A percentile compares a stretch with the other conserved stretches of the same genome.
Conservation (phyloP, 2,888 invertebrate genomes). For the Aspidiotus destructor region DNA sequence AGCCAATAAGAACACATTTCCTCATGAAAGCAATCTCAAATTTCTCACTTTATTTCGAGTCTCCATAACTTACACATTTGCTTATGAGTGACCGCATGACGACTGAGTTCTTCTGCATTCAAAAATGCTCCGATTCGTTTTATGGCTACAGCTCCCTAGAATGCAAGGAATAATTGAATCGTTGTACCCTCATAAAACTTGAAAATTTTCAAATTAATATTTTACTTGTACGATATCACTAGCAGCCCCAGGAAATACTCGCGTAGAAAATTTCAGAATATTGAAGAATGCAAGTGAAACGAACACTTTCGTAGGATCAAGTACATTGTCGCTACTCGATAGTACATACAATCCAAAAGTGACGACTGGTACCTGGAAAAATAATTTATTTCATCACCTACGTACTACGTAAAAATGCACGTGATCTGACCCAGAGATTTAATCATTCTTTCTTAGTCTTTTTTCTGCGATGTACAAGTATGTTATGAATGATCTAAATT, state of each 20-base stretch:
- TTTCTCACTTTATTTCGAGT: too few relatives aligned
- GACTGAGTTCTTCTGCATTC: constrained; percentile 48
- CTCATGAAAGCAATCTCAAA: too few relatives aligned
- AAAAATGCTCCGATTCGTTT: constrained; percentile 49
- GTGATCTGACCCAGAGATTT: too few relatives aligned
- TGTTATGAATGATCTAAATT: too few relatives aligned
- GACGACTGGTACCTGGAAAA: constrained; percentile 57
- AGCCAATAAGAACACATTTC: too few relatives aligned
- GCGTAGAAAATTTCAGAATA: constrained; percentile 89
- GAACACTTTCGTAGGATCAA: constrained; percentile 87
- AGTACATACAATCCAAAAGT: constrained; percentile 83
- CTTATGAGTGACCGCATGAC: constrained; percentile 42
- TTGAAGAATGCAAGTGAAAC: constrained; percentile 95
- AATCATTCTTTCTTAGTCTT: too few relatives aligned
- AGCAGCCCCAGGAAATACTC: constrained; percentile 91
- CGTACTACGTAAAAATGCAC: too few relatives aligned
- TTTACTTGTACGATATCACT: constrained; percentile 76
- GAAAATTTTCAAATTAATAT: background rate
- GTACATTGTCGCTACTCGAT: constrained; percentile 67
- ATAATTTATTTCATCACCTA: too few relatives aligned
- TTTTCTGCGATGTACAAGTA: too few relatives aligned
- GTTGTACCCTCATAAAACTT: too few relatives aligned
- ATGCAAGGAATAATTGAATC: too few relatives aligned
- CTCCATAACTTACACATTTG: constrained; percentile 39
- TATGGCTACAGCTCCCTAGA: constrained; percentile 47